Conservation (phyloP, 2,888 invertebrate species). For the Chrysolina haemoptera region DNA sequence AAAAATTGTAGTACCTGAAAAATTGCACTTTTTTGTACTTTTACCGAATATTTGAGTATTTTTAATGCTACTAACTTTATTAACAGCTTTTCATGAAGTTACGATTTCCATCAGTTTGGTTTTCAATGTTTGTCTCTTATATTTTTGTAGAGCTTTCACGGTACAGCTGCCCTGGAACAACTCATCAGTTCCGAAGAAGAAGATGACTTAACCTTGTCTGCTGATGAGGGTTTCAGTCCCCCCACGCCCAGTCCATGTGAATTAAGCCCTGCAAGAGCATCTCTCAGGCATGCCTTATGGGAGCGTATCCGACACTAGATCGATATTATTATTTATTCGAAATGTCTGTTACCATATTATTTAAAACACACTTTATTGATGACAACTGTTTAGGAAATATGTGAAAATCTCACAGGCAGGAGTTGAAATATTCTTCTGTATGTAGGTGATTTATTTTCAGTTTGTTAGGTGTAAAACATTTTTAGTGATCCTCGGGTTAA, state of each 20-base stretch:
- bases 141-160: conserved; percentile 68
- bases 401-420: conserved; percentile 15
- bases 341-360: conserved; percentile 36
- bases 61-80: neutral
- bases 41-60: neutral
- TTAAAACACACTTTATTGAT: neutral
- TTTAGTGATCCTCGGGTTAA: conserved; percentile 1
- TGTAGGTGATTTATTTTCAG: conserved; percentile 50
- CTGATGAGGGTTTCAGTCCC: conserved; percentile 69
- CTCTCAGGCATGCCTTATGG: conserved; percentile 63
- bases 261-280: conserved; percentile 65
- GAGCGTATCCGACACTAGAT: conserved; percentile 60
- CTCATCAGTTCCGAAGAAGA: conserved; percentile 66
- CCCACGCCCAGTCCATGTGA: conserved; percentile 69
- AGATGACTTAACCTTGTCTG: conserved; percentile 68
- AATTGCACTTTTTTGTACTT: no score
- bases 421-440: conserved; percentile 35
- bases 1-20: no score
- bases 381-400: conserved; percentile 22
- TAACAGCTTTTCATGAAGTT: neutral
- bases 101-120: neutral
- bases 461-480: conserved; percentile 12
- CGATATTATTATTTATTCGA: conserved; percentile 36
- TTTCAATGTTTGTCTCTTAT: conserved; percentile 27
- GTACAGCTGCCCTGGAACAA: conserved; percentile 68